Base-by-base conservation (phyloP, 2,113 vertebrate species). In the Aegypius monachus region DNA sequence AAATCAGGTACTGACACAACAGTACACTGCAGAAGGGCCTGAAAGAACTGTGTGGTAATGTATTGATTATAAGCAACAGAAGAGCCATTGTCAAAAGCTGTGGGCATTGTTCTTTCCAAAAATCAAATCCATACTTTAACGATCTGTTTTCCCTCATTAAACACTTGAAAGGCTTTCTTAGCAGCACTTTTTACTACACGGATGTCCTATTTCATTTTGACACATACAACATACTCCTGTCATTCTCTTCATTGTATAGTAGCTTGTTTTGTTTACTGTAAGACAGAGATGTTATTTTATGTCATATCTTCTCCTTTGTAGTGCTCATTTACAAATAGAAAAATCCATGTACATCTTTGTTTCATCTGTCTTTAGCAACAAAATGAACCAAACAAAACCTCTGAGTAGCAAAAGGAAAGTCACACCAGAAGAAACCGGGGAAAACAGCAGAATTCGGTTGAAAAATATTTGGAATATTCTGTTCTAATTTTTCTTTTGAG, bases 71-170 rank as follows among this genome's bases (percentile, higher is more conserved):
- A 90, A 94, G 89, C 91, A 95, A 38, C 42, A 20, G 53, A 63
- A 94, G 63, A 91, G 89, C 48, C 73, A 85, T 85, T 95, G 89
- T 94, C 86, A 78, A 95, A 89, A 95, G 89, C 66, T 70, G 81
- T n/a, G 55, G 81, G 53, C 70, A 92, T 87, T 97, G 92, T 95
- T 96, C 83, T 96, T 94, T 63, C 91, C 72, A 88, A 93, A 91
- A 93, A 94, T 84, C 95, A 96, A 89, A 95, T 95, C 95, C 70
- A 93, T 87, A 89, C 91, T 96, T 81, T 79, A 97, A 96, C 62
- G 83, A 95, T 94, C 93, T 87, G 94, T 90, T 95, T 97, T 95
- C 78, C 74, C 74, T 96, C 88, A 91, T 96, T 97, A 97, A 95
- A 79, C 88, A 94, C 80, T 88, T 96, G 91, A 95, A 93, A 95